Percentiles rank a stretch among this genome's conserved stretches.
Evolutionary conservation across 2,797 vertebrate genomes (phyloP).

Genomic region (Tadarida brasiliensis): DNA sequence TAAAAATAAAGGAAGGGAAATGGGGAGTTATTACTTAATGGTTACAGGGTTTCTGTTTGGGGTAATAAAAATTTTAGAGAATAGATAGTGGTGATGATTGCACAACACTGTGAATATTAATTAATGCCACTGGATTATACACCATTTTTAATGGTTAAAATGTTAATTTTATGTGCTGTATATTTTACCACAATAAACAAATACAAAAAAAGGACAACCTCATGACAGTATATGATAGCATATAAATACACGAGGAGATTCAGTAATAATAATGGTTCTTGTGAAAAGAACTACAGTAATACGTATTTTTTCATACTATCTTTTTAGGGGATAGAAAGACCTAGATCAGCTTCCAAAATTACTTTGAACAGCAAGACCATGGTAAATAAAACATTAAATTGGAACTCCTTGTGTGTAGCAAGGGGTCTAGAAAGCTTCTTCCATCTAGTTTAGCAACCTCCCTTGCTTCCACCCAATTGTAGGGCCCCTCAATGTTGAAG

Average conservation of each 20-base stretch:
- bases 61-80: conserved; percentile 40
- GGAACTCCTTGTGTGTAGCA: neutral
- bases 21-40: conserved; percentile 9
- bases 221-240: neutral
- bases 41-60: conserved; percentile 6
- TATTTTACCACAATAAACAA: neutral
- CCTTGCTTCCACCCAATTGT: neutral
- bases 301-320: neutral
- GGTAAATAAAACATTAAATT: conserved; percentile 19
- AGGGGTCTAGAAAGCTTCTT: neutral
- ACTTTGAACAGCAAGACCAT: neutral
- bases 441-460: neutral
- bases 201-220: neutral
- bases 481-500: neutral
- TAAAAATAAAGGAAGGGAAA: neutral
- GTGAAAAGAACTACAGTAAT: neutral
- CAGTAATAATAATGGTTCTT: neutral
- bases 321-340: neutral
- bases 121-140: conserved; percentile 30
- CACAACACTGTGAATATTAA: conserved; percentile 23
- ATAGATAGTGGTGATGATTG: neutral
- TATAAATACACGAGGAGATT: neutral
- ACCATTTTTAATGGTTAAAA: conserved; percentile 18
- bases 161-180: conserved; percentile 35
- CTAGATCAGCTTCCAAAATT: conserved; percentile 42